phyloP scores from a whole-genome alignment of 2,888 invertebrate genomes.

The Escarpia spicata region DNA sequence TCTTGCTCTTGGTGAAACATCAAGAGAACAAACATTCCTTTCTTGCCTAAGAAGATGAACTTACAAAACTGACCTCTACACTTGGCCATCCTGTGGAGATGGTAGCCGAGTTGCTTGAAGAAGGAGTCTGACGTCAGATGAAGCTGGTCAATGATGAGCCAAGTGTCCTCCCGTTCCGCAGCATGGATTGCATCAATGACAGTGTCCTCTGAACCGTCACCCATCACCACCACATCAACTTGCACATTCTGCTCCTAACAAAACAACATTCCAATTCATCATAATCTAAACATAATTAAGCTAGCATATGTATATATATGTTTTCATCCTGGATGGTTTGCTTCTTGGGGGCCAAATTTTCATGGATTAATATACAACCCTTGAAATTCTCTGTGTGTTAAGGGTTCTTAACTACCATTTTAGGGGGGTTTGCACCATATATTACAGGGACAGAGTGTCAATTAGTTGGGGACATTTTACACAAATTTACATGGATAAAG shows the following conservation, averaged over 20 bases:
- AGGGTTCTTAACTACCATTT: no score
- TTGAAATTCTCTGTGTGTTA: no score
- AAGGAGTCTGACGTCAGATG: constrained; percentile 54
- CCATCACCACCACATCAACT: constrained; percentile 50
- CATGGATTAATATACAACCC: no score
- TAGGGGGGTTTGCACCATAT: no score
- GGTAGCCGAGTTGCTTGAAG: constrained; percentile 51
- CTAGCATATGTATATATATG: not conserved
- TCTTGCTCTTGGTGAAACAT: not conserved
- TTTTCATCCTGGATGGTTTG: no score
- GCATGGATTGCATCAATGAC: constrained; percentile 55
- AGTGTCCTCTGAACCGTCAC: constrained; percentile 50
- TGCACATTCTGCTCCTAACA: constrained; percentile 20
- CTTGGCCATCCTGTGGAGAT: constrained; percentile 51
- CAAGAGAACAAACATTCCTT: not conserved
- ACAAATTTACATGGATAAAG: no score
- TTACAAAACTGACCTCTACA: constrained; percentile 42
- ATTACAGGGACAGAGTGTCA: no score
- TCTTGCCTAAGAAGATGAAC: not conserved
- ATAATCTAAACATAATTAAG: not conserved
- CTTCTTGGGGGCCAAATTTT: no score
- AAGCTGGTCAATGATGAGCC: constrained; percentile 59
- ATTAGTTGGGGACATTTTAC: no score
- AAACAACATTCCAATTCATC: not conserved
- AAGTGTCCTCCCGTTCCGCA: constrained; percentile 58